Evolutionary conservation across 1,140 invertebrate genomes (phyloP).

Genomic region (Diplogasteroides magnus): DNA sequence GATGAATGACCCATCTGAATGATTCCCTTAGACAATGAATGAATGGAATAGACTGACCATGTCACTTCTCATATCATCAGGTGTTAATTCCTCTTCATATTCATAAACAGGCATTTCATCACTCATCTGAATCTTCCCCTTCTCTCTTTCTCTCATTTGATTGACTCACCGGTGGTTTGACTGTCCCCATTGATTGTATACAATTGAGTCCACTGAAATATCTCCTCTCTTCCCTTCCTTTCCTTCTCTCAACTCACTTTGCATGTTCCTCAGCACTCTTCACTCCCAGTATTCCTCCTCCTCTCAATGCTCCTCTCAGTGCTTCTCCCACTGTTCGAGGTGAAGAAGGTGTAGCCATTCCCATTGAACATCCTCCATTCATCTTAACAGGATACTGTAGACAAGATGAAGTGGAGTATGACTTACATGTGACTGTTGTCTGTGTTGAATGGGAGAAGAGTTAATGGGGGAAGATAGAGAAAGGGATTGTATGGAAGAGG

Average conservation of each 20-base stretch:
- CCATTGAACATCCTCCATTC: not conserved
- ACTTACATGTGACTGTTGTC: not conserved
- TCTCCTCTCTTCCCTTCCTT: too few species aligned
- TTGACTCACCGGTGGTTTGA: too few species aligned
- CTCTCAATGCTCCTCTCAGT: not conserved
- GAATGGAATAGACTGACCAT: too few species aligned
- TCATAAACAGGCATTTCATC: too few species aligned
- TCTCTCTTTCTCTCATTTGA: too few species aligned
- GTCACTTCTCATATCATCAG: too few species aligned
- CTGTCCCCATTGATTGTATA: too few species aligned
- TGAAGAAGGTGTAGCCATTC: not conserved
- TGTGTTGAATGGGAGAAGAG: not conserved
- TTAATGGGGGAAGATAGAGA: not conserved
- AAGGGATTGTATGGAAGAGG: not conserved
- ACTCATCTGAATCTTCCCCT: too few species aligned
- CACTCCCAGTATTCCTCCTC: not conserved
- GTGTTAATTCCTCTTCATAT: too few species aligned
- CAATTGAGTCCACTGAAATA: too few species aligned
- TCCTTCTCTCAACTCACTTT: slow-evolving; percentile 11
- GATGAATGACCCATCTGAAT: too few species aligned
- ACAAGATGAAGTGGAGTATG: not conserved
- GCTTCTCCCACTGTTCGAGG: not conserved
- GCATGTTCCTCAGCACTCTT: not conserved
- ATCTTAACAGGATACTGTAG: slow-evolving; percentile 3
- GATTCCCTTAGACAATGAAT: too few species aligned